Evolutionary conservation across 92 coral and sea anemone species (phyloP).

Genomic region (Porites evermanni): DNA sequence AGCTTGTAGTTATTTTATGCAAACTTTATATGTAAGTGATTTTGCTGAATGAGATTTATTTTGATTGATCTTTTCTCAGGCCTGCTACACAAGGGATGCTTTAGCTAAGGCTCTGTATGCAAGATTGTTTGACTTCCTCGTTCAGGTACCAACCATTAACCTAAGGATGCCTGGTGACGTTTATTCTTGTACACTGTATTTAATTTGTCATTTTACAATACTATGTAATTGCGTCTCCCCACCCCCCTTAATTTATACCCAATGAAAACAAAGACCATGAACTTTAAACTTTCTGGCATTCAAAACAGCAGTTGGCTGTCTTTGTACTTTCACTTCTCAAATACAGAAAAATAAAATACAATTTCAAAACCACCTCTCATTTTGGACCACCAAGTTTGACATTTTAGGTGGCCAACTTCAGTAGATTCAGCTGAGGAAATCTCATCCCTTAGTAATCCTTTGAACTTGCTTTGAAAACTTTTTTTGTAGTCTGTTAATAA

Average conservation of each 20-base stretch:
- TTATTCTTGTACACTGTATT: too few species aligned
- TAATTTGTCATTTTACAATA: too few species aligned
- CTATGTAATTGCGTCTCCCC: too few species aligned
- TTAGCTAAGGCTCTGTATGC: conserved; percentile 91
- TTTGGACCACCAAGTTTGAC: too few species aligned
- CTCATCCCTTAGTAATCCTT: neutral
- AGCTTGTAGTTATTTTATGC: neutral
- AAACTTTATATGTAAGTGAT: neutral
- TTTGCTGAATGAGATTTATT: neutral
- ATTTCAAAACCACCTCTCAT: too few species aligned
- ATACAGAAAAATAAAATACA: too few species aligned
- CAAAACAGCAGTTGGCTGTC: too few species aligned
- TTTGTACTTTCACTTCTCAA: too few species aligned
- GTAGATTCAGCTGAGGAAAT: too few species aligned
- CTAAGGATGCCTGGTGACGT: neutral
- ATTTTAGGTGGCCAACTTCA: neutral
- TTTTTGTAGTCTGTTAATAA: conserved; percentile 84
- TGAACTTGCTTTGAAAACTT: neutral
- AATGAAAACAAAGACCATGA: too few species aligned
- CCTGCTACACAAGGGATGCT: conserved; percentile 97
- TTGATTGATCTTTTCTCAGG: conserved; percentile 46
- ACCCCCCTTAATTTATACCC: too few species aligned
- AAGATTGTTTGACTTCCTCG: conserved; percentile 93
- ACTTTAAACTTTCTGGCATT: too few species aligned
- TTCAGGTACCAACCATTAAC: conserved; percentile 65